Evolutionary conservation across 2,888 invertebrate species (phyloP).

Genomic region (Lasioglossum vierecki): DNA sequence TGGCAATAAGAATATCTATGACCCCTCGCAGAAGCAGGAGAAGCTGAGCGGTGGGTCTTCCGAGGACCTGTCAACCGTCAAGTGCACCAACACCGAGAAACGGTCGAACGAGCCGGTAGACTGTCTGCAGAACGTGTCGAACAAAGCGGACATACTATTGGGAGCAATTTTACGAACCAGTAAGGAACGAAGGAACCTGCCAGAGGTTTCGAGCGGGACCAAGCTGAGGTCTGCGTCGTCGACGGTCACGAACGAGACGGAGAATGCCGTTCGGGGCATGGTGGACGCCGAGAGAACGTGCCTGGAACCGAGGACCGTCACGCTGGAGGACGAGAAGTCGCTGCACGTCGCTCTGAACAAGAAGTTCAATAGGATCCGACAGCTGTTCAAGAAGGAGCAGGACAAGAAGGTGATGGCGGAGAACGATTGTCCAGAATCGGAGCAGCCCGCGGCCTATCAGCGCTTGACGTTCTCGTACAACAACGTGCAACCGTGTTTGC

Average conservation of each 20-base stretch:
- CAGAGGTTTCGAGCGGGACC: constrained; percentile 73
- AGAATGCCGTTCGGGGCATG: constrained; percentile 38
- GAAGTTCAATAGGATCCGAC: constrained; percentile 75
- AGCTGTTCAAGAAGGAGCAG: constrained; percentile 79
- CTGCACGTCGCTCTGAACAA: constrained; percentile 78
- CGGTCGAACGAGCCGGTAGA: constrained; percentile 43
- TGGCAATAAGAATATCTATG: constrained; percentile 62
- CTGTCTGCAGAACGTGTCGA: constrained; percentile 74
- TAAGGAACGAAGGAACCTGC: constrained; percentile 79
- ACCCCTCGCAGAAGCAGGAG: constrained; percentile 52
- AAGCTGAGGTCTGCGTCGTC: constrained; percentile 59
- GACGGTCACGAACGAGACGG: constrained; percentile 40
- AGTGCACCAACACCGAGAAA: constrained; percentile 53
- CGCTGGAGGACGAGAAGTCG: constrained; percentile 74
- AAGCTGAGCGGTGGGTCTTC: constrained; percentile 38
- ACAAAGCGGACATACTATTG: constrained; percentile 85
- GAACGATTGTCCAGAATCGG: constrained; percentile 23
- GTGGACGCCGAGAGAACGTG: constrained; percentile 26
- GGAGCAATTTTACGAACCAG: constrained; percentile 86
- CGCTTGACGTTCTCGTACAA: constrained; percentile 44
- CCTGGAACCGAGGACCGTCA: constrained; percentile 42
- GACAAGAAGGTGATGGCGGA: constrained; percentile 64
- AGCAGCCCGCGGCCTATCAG: constrained; percentile 45
- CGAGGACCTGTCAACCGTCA: constrained; percentile 37
- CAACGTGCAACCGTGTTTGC: constrained; percentile 59